Evolutionary conservation across 2,797 vertebrate genomes (phyloP), one percentile per base, ranked within the genome.

Genomic region (Ctenochaetus hawaiiensis): DNA sequence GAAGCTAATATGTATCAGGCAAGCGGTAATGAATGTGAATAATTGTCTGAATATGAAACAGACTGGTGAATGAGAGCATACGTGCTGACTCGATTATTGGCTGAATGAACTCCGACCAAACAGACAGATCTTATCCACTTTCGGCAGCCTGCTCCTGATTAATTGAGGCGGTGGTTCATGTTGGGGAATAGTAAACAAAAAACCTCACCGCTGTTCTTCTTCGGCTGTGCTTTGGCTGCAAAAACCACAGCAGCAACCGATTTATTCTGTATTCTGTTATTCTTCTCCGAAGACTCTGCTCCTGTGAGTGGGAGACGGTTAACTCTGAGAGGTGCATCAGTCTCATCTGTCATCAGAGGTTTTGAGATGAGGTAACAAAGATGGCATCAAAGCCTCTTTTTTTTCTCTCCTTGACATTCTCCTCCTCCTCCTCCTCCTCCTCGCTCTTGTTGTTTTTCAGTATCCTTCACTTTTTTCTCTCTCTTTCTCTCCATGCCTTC

Each of bases 171-270:
- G 73, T 11, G 78, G 70, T 71, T 78, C 53, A 17, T 74, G 72
- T 73, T 79, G 62, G 80, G 48, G 72, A 77, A 77, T 41, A 65
- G 67, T 75, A 77, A 85, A 84, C 76, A 76, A 62, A 30, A 30
- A 74, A 53, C 67, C 77, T 59, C 41, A 8, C 51, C 76, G 77
- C 76, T 80, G 61, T 59, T 76, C 61, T 61, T 54, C 64, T 75
- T 26, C 26, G 45, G 71, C 67, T 53, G 8, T 0, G 22, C 51
- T 76, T 30, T 58, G 54, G 63, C 80, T 56, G 63, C 37, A 9
- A n/a, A n/a, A 9, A 71, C 56, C 49, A 76, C 56, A 65, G 39
- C 72, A 53, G 56, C 26, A 30, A 30, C 26, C 60, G 71, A 88
- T 89, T 77, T 75, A 74, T 75, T 74, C 30, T 30, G 37, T n/a